Base-by-base conservation (phyloP, 2,113 vertebrate species). In the Nymphicus hollandicus region DNA sequence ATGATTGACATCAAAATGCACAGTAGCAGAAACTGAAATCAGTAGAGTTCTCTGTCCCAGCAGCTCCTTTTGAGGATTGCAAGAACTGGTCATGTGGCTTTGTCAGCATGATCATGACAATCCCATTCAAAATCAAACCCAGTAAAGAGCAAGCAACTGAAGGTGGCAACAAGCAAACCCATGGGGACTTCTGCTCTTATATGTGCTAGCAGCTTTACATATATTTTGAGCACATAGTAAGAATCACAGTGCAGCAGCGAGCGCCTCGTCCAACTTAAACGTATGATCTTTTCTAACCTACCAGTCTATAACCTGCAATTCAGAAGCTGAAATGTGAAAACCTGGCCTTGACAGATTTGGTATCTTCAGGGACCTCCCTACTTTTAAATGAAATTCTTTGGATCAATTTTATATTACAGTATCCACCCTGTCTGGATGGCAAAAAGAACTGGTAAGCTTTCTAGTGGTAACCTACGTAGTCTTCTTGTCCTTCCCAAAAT, bases 31-130 rank as follows among this genome's bases (percentile, higher is more conserved):
- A 92, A 76, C 9, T 44, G 6, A 65, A 35, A 29, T 39, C 8
- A 4, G 19, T 13, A 79, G 41, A 50, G 17, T 8, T 50, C 55
- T 44, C 22, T 78, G n/a, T 6, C 24, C 27, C 52, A 64, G 18
- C 27, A 77, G 20, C 31, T 63, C 11, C 47, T 31, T 37, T 16
- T 11, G 22, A 35, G 24, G 17, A 33, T 33, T 47, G 29, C 52
- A 78, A 28, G 33, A 65, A n/a, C 13, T n/a, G 35, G 17, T 20
- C 14, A 13, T 3, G 27, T 31, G 17, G n/a, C 29, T 82, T 74
- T 78, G 28, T 53, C 65, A 88, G 7, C 0, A 0, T 16, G 31
- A 56, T 70, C 8, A 19, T 53, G 50, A 47, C 17, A 19, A 2
- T 20, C 27, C 60, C 20, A 60, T 22, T 22, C n/a, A 58, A 35